A percentile compares a stretch with the other conserved stretches of the same genome.
Conservation (phyloP, 2,797 vertebrate species). For the Sebastes umbrosus region DNA sequence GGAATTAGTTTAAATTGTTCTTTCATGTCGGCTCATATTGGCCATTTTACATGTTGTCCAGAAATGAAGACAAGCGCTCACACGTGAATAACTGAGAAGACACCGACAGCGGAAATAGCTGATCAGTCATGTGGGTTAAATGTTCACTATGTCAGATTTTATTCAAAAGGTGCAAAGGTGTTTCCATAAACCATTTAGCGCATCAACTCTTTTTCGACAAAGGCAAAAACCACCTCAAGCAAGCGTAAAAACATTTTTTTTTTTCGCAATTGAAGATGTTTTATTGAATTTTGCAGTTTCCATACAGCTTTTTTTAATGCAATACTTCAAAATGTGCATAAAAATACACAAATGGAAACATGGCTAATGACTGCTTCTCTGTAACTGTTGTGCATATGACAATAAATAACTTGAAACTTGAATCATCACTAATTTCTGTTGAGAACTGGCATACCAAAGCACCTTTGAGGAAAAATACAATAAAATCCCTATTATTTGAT, state of each 20-base stretch:
- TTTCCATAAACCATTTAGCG: background rate
- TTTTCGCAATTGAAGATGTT: background rate
- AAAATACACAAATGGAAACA: too few relatives aligned
- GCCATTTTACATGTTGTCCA: too few relatives aligned
- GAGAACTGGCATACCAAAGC: background rate
- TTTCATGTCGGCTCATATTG: too few relatives aligned
- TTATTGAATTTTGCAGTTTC: background rate
- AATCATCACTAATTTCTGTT: background rate
- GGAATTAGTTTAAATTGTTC: too few relatives aligned
- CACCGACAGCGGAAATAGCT: background rate
- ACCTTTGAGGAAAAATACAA: background rate
- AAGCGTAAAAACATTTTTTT: fast-evolving
- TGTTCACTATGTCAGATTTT: background rate
- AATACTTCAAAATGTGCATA: background rate
- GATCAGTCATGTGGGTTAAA: background rate
- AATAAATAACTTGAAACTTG: background rate
- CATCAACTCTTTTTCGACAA: background rate
- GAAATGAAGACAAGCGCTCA: too few relatives aligned
- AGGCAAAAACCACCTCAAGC: background rate
- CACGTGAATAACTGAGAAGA: too few relatives aligned
- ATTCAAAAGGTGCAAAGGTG: background rate
- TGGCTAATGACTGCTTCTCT: background rate
- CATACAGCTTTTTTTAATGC: background rate
- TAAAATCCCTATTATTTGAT: background rate
- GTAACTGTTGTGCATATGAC: background rate